Conservation (phyloP, 2,113 vertebrate species). For the Opisthocomus hoazin region DNA sequence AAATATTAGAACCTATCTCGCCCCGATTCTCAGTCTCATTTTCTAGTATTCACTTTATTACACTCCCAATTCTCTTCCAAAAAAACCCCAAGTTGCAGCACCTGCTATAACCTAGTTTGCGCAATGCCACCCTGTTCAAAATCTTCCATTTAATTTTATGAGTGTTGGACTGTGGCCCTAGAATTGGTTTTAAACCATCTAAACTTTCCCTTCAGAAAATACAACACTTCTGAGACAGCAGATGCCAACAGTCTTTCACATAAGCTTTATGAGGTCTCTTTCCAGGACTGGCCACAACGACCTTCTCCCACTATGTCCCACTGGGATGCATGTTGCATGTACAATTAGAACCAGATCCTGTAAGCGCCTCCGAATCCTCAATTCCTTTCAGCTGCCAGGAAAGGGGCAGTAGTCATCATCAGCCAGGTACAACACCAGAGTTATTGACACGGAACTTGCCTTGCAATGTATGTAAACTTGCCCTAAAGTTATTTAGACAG, state of each 20-base stretch:
- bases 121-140: background rate
- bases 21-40: background rate
- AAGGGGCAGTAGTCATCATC: background rate
- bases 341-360: background rate
- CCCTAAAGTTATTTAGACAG: background rate
- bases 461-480: background rate
- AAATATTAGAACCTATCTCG: background rate
- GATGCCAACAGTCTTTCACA: background rate
- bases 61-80: background rate
- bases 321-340: background rate
- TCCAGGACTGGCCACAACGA: background rate
- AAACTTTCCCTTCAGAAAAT: background rate
- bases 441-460: background rate
- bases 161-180: background rate
- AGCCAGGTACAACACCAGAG: background rate
- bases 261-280: background rate
- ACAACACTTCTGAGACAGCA: background rate
- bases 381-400: background rate
- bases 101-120: background rate
- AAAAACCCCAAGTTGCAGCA: background rate
- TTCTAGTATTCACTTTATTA: background rate
- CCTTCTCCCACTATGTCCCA: background rate
- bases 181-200: background rate
- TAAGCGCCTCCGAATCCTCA: fast-evolving
- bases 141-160: background rate